Percentiles rank a stretch among this genome's conserved stretches.
phyloP scores from a whole-genome alignment of 2,888 invertebrate genomes.

The Drosophila conformis region DNA sequence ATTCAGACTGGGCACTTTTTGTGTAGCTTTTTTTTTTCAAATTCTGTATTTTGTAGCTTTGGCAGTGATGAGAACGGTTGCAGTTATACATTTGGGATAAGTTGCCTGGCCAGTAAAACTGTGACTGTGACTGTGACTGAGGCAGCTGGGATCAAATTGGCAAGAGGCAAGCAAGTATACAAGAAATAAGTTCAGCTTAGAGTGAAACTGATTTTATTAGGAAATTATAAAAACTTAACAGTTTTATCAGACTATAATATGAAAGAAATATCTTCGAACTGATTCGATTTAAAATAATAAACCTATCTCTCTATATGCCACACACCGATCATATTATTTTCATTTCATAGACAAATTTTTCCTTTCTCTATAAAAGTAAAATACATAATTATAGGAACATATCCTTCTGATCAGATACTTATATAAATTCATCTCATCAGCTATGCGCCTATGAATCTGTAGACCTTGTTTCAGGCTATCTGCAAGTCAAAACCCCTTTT shows the following conservation, averaged over 20 bases:
- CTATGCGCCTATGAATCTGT: not conserved
- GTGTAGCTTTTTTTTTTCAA: conserved; percentile 9
- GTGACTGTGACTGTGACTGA: conserved; percentile 14
- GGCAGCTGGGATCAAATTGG: not conserved
- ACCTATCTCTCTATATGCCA: not conserved
- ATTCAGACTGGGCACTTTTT: conserved; percentile 15
- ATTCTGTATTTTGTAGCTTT: not conserved
- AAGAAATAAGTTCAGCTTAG: not conserved
- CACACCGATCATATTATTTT: not conserved
- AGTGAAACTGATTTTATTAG: no score
- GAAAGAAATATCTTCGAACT: not conserved
- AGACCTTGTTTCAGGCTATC: not conserved
- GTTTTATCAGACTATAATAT: not conserved
- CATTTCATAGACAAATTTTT: not conserved
- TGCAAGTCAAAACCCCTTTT: not conserved
- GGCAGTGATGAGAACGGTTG: conserved; percentile 36
- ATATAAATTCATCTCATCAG: not conserved
- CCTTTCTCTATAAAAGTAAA: no score
- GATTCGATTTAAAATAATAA: not conserved
- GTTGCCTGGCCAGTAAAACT: not conserved
- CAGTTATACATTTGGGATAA: not conserved
- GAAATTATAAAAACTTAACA: not conserved
- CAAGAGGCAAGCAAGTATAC: not conserved
- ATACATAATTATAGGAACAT: not conserved
- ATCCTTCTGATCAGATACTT: not conserved